A percentile compares a stretch with the other conserved stretches of the same genome.
Conservation (phyloP, 2,113 vertebrate genomes). For the Phasianus colchicus region DNA sequence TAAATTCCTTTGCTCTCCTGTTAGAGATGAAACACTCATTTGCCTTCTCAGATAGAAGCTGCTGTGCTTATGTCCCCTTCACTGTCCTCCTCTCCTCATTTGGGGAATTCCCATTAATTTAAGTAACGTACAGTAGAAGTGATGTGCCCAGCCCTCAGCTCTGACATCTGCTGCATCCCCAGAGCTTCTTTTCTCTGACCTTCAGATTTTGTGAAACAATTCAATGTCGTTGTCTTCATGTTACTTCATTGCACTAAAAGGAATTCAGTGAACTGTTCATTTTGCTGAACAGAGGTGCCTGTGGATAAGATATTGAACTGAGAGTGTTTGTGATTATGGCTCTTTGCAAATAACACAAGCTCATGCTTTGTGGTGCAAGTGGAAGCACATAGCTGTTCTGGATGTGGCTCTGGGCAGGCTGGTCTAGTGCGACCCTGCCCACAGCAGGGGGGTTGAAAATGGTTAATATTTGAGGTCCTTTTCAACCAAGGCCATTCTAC, state of each 20-base stretch:
- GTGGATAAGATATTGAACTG: neutral
- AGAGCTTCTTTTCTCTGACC: neutral
- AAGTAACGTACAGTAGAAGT: neutral
- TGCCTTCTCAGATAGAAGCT: neutral
- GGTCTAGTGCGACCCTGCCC: too few relatives aligned
- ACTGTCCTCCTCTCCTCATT: neutral
- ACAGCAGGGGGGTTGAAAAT: too few relatives aligned
- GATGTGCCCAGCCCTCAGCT: neutral
- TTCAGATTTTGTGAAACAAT: neutral
- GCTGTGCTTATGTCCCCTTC: rapidly evolving
- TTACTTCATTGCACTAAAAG: too few relatives aligned
- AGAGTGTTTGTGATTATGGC: neutral
- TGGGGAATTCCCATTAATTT: neutral
- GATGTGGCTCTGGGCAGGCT: too few relatives aligned
- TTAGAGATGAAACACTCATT: neutral
- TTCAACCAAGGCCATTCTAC: too few relatives aligned
- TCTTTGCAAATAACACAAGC: neutral
- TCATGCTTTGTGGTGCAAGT: neutral
- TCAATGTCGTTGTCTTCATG: neutral
- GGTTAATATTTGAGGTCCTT: too few relatives aligned
- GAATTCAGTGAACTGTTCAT: neutral
- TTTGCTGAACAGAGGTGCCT: too few relatives aligned
- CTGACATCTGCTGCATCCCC: neutral
- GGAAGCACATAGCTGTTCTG: neutral
- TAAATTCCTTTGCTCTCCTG: neutral